phyloP scores from a whole-genome alignment of 2,888 invertebrate genomes.

The Caenorhabditis virilis region DNA sequence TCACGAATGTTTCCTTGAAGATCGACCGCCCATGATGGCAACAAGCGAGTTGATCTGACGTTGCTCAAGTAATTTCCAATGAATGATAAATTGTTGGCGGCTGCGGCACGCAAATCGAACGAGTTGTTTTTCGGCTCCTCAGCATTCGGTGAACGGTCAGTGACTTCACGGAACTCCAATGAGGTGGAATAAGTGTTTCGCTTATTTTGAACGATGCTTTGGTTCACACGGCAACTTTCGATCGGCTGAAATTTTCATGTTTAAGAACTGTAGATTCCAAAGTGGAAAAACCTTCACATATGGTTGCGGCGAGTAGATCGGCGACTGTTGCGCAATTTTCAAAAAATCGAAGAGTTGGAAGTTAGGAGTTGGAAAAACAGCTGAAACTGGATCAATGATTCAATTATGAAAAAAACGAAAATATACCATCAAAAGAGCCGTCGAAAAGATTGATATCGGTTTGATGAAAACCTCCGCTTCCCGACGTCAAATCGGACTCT shows the following conservation, averaged over 20 bases:
- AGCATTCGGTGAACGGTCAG: background rate
- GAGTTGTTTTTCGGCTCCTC: background rate
- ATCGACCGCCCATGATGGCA: constrained; percentile 31
- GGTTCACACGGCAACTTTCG: no score
- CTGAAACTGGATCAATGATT: no score
- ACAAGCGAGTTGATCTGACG: constrained; percentile 15
- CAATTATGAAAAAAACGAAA: no score
- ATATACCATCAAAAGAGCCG: constrained; percentile 6
- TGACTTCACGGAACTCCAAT: no score
- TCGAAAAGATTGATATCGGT: constrained; percentile 1
- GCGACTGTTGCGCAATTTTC: background rate
- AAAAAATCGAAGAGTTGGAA: no score
- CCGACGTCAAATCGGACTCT: background rate
- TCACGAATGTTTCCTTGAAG: constrained; percentile 5
- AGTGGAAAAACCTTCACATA: background rate
- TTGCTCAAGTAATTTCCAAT: constrained; percentile 9
- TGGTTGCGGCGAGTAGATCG: constrained; percentile 2
- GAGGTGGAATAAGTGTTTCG: no score
- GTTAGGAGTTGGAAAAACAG: no score
- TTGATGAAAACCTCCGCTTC: background rate
- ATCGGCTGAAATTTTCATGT: no score
- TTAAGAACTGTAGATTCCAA: no score
- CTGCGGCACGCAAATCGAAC: background rate
- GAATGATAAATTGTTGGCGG: constrained; percentile 8
- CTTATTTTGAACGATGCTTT: no score